Evolutionary conservation across 2,888 invertebrate species (phyloP).

Genomic region (Thecocarcelia acutangulata): DNA sequence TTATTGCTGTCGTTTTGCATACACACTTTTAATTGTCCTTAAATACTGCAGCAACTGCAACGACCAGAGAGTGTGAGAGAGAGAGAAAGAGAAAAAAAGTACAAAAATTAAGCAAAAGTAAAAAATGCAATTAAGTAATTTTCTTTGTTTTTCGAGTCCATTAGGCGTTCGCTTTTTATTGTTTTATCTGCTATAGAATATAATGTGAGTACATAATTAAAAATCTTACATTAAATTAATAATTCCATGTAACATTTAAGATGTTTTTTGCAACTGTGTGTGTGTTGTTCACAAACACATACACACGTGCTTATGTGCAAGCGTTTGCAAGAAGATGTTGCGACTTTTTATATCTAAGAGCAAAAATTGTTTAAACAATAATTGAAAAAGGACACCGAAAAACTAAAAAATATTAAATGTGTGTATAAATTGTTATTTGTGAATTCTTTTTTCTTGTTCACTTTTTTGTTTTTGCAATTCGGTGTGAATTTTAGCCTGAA

Average conservation of each 20-base stretch:
- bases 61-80: no score
- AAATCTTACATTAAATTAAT: conserved; percentile 45
- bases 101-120: not conserved
- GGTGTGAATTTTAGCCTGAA: conserved; percentile 37
- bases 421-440: conserved; percentile 1
- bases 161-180: conserved; percentile 36
- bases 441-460: conserved; percentile 9
- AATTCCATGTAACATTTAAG: conserved; percentile 29
- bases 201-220: conserved; percentile 40
- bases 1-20: conserved; percentile 19
- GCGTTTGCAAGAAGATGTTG: not conserved
- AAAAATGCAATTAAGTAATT: not conserved
- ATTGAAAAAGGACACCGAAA: not conserved
- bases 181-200: conserved; percentile 16
- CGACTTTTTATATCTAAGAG: conserved; percentile 12
- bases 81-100: not conserved
- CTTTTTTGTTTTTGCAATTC: conserved; percentile 22
- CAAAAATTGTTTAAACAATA: conserved; percentile 1
- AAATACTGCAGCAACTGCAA: not conserved
- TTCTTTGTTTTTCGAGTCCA: conserved; percentile 9
- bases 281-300: no score
- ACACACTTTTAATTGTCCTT: conserved; percentile 18
- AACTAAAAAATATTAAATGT: no score
- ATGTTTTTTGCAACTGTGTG: not conserved
- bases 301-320: no score